These are phyloP conservation scores for Portunus trituberculatus DNA, from an alignment of 1,140 invertebrate genomes.

Conservation along the genomic window DNA sequence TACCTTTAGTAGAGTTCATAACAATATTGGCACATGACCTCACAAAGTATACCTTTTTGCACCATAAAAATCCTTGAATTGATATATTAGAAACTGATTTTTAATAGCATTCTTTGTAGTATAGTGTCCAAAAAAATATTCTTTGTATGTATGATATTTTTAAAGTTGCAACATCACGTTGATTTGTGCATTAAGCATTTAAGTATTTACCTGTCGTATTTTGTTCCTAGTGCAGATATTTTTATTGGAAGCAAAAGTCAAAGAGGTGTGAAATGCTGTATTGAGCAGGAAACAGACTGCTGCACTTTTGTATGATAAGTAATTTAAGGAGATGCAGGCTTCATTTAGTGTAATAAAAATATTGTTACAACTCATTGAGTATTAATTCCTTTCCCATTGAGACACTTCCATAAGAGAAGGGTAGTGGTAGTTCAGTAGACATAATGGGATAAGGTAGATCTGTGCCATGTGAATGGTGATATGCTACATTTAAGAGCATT, in stretches of 20 bases:
- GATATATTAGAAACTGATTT: conserved; percentile 40
- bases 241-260: conserved; percentile 43
- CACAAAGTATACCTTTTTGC: conserved; percentile 48
- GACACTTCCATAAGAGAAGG: no score
- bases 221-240: conserved; percentile 59
- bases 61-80: conserved; percentile 42
- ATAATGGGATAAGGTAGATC: no score
- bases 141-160: conserved; percentile 52
- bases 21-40: conserved; percentile 23
- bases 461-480: no score
- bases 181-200: conserved; percentile 46
- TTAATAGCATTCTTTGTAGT: conserved; percentile 63
- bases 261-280: conserved; percentile 54
- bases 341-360: conserved; percentile 74
- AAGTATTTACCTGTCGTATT: conserved; percentile 39
- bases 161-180: conserved; percentile 27
- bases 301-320: conserved; percentile 74
- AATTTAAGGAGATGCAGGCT: conserved; percentile 71
- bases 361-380: conserved; percentile 58
- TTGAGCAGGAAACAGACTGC: conserved; percentile 67
- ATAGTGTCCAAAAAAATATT: conserved; percentile 56
- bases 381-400: not conserved
- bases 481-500: no score
- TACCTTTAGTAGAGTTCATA: conserved; percentile 57
- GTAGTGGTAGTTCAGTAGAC: no score